These are phyloP conservation scores for Ditylenchus weischeri DNA, from an alignment of 2,888 invertebrate species.

Conservation along the genomic window DNA sequence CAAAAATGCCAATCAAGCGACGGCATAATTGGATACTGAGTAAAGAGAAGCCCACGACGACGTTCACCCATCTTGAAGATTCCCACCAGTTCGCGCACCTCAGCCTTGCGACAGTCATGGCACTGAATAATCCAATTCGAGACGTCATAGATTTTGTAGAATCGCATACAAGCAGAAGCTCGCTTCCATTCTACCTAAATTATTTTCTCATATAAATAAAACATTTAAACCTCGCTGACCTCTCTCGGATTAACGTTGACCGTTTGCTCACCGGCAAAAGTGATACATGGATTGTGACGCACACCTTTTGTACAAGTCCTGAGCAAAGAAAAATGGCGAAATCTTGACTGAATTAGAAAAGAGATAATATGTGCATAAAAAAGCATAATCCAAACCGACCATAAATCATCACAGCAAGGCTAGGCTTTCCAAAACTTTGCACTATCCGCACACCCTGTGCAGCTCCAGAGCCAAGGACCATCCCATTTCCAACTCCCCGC, in stretches of 20 bases:
- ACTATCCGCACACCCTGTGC: slow-evolving; percentile 9
- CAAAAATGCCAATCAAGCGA: no score
- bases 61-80: no score
- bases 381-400: not conserved
- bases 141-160: no score
- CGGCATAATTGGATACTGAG: no score
- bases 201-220: no score
- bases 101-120: no score
- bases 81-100: no score
- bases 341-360: slow-evolving; percentile 9
- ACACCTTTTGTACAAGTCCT: slow-evolving; percentile 10
- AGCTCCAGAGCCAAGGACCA: slow-evolving; percentile 3
- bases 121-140: no score
- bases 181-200: no score
- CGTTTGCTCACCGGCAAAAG: not conserved
- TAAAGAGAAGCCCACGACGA: no score
- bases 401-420: slow-evolving; percentile 10
- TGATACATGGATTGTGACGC: not conserved
- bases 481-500: slow-evolving; percentile 3
- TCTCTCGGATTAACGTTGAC: not conserved
- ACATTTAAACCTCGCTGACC: no score
- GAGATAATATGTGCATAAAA: not conserved
- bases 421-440: slow-evolving; percentile 9
- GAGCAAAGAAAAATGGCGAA: slow-evolving; percentile 10
- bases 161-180: no score